phyloP scores from a whole-genome alignment of 2,113 vertebrate species.

The Erythrolamprus reginae region DNA sequence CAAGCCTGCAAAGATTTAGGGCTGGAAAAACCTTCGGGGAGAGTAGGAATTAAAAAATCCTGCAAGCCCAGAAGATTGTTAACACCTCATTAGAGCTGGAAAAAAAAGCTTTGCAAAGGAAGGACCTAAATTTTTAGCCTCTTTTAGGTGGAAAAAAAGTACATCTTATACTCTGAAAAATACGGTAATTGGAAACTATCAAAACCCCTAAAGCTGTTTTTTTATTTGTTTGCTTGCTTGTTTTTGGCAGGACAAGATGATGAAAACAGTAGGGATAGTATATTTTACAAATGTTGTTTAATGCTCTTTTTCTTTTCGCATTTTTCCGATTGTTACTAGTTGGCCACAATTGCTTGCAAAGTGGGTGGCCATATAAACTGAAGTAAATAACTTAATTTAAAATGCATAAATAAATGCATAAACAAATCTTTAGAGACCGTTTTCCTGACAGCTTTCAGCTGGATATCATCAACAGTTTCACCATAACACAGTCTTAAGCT shows the following conservation, averaged over 20 bases:
- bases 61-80: no score
- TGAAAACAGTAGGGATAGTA: neutral
- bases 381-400: neutral
- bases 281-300: neutral
- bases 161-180: no score
- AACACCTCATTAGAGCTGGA: no score
- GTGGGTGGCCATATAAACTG: neutral
- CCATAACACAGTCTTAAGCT: neutral
- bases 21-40: no score
- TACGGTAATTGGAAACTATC: neutral
- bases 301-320: neutral
- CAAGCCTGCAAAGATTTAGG: no score
- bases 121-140: no score
- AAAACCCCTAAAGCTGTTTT: neutral
- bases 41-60: no score
- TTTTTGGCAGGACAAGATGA: neutral
- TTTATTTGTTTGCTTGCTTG: neutral
- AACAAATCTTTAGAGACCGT: neutral
- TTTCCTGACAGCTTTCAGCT: neutral
- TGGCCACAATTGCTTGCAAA: neutral
- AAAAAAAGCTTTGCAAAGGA: no score
- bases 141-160: no score
- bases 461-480: neutral
- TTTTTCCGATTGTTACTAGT: neutral
- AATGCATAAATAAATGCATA: neutral